A percentile compares a stretch with the other conserved stretches of the same genome.
phyloP scores from a whole-genome alignment of 1,140 invertebrate genomes.

The Magallana angulata region DNA sequence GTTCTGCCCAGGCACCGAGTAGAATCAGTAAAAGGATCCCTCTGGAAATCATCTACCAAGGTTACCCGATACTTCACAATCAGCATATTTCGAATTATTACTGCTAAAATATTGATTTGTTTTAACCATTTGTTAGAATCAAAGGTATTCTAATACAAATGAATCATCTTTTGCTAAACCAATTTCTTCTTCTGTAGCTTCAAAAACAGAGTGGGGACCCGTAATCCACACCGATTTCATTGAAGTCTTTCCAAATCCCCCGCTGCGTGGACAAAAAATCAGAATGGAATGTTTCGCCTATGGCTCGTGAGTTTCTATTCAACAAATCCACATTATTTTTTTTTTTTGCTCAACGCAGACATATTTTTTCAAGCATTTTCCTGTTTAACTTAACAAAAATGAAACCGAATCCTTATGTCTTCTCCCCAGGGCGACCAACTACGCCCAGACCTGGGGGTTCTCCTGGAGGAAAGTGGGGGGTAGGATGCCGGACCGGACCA shows the following conservation, averaged over 20 bases:
- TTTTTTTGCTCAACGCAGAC: too few relatives aligned
- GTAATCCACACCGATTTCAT: slow-evolving; percentile 94
- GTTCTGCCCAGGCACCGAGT: slow-evolving; percentile 62
- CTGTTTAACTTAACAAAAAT: background rate
- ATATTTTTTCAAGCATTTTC: too few relatives aligned
- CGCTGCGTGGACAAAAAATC: slow-evolving; percentile 92
- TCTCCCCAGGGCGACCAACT: slow-evolving; percentile 43
- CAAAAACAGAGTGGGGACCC: slow-evolving; percentile 71
- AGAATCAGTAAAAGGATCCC: slow-evolving; percentile 61
- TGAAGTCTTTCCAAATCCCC: slow-evolving; percentile 95
- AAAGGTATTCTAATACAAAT: too few relatives aligned
- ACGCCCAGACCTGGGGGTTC: slow-evolving; percentile 54
- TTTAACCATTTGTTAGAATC: too few relatives aligned
- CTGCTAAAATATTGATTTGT: too few relatives aligned
- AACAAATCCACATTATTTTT: too few relatives aligned
- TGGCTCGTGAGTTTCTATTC: slow-evolving; percentile 88
- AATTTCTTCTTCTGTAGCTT: slow-evolving; percentile 43
- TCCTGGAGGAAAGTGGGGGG: slow-evolving; percentile 71
- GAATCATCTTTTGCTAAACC: too few relatives aligned
- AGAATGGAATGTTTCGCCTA: slow-evolving; percentile 96
- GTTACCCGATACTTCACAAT: slow-evolving; percentile 47
- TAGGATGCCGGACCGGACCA: slow-evolving; percentile 86
- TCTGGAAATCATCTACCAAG: slow-evolving; percentile 57
- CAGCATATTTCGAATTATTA: too few relatives aligned
- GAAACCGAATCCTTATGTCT: background rate